These are phyloP conservation scores for Verasper variegatus DNA, from an alignment of 2,113 vertebrate genomes.

Conservation along the genomic window DNA sequence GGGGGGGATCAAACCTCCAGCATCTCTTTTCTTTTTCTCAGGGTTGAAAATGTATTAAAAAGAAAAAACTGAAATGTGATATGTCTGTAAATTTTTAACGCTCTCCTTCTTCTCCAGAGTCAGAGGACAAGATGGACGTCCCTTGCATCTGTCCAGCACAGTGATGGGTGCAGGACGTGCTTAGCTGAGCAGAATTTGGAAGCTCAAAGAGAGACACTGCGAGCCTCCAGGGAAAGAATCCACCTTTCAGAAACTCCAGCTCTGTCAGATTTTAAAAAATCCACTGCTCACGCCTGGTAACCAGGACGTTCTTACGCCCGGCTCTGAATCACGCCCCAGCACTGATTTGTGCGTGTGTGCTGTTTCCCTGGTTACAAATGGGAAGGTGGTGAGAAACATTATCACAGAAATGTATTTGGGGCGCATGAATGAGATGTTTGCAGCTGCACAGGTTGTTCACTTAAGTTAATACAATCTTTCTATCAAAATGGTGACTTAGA, in stretches of 20 bases:
- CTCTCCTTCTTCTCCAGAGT: background rate
- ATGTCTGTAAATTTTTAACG: background rate
- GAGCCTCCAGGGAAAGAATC: background rate
- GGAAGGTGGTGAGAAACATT: background rate
- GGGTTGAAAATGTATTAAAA: background rate
- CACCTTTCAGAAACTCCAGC: background rate
- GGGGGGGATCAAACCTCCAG: constrained; percentile 3
- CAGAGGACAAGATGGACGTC: background rate
- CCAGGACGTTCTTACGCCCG: background rate
- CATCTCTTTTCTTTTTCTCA: background rate
- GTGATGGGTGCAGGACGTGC: background rate
- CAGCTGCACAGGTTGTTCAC: background rate
- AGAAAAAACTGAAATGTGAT: too few species aligned
- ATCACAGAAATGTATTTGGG: too few species aligned
- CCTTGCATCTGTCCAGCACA: background rate
- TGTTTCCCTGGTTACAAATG: background rate
- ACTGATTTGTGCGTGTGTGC: background rate
- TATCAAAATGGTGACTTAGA: too few species aligned
- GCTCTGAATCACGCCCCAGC: background rate
- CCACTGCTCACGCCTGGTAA: background rate
- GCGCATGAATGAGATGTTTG: background rate
- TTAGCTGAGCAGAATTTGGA: constrained; percentile 3
- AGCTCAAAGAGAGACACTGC: background rate
- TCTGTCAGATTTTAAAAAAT: background rate
- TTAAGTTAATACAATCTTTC: too few species aligned